Conservation (phyloP, 2,113 vertebrate species). For the Myotis lucifugus region DNA sequence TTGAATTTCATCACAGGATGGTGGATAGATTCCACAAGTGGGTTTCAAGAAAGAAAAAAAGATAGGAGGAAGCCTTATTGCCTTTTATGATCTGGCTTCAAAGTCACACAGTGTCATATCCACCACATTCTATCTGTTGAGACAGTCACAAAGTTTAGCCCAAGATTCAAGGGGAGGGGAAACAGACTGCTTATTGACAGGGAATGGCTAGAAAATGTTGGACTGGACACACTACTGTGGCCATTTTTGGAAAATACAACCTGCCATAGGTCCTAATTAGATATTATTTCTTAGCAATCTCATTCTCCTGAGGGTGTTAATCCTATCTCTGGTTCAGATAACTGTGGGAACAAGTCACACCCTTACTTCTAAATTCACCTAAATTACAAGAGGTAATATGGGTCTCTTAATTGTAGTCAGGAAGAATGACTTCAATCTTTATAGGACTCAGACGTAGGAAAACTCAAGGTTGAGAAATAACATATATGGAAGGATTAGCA, state of each 20-base stretch:
- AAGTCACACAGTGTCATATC: neutral
- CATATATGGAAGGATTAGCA: neutral
- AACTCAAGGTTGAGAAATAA: neutral
- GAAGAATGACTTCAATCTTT: constrained; percentile 6
- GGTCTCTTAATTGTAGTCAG: neutral
- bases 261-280: neutral
- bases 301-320: neutral
- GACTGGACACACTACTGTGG: neutral
- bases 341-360: neutral
- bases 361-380: neutral
- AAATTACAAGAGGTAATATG: neutral
- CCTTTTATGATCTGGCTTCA: neutral
- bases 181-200: neutral
- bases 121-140: neutral
- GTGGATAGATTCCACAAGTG: neutral
- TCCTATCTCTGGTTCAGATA: neutral
- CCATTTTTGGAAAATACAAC: neutral
- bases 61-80: neutral
- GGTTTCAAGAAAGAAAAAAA: neutral
- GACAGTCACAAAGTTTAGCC: neutral
- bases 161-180: neutral
- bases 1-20: neutral
- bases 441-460: neutral
- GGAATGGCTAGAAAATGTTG: neutral
- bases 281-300: neutral